These are phyloP conservation scores for Colletes latitarsis DNA, from an alignment of 1,140 invertebrate genomes.

Conservation along the genomic window DNA sequence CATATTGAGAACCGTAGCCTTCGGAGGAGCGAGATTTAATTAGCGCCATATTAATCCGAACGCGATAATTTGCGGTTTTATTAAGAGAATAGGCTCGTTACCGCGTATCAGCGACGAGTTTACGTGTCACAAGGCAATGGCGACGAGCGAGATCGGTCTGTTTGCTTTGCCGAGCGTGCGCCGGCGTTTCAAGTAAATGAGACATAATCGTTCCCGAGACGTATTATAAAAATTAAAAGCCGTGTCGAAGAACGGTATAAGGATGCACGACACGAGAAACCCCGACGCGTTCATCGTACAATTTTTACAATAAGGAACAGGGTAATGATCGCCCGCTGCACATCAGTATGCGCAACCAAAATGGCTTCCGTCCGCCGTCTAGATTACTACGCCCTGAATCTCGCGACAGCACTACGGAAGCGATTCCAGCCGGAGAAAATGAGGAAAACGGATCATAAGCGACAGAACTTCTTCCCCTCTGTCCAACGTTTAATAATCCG, in stretches of 20 bases:
- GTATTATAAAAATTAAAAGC: slow-evolving; percentile 43
- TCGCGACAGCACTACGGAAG: slow-evolving; percentile 28
- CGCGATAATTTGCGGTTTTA: background rate
- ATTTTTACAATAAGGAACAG: slow-evolving; percentile 39
- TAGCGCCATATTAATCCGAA: background rate
- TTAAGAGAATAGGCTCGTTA: background rate
- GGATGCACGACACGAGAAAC: slow-evolving; percentile 24
- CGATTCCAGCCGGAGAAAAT: slow-evolving; percentile 27
- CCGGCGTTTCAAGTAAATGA: slow-evolving; percentile 31
- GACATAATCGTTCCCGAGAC: slow-evolving; percentile 19
- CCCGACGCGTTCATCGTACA: slow-evolving; percentile 32
- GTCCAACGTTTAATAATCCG: background rate
- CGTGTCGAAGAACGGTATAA: slow-evolving; percentile 11
- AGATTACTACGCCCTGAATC: slow-evolving; percentile 55
- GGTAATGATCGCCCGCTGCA: slow-evolving; percentile 24
- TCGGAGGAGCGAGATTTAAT: too few relatives aligned
- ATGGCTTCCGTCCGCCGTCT: slow-evolving; percentile 56
- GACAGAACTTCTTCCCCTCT: slow-evolving; percentile 2
- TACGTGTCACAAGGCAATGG: slow-evolving; percentile 5
- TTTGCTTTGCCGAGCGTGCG: slow-evolving; percentile 6
- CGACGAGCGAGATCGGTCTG: background rate
- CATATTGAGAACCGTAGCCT: too few relatives aligned
- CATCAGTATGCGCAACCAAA: slow-evolving; percentile 27
- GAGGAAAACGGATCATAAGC: slow-evolving; percentile 8
- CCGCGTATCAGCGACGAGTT: background rate